phyloP scores from a whole-genome alignment of 2,888 invertebrate species.

The Colostygia pectinataria region DNA sequence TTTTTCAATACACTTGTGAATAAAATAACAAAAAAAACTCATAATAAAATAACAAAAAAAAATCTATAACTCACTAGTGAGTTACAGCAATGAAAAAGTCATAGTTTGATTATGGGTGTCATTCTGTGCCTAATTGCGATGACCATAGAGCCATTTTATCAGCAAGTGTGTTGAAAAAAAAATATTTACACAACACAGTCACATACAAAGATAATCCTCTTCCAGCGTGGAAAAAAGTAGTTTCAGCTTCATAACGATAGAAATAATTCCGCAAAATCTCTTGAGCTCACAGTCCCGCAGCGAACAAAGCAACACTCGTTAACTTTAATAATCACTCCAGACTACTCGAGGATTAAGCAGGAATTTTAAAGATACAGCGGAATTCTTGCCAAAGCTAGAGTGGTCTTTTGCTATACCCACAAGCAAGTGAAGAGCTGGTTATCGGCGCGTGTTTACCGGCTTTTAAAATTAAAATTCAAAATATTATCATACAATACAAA shows the following conservation, averaged over 20 bases:
- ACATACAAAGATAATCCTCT: not conserved
- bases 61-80: no score
- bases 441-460: not conserved
- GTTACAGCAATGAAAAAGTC: no score
- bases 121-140: no score
- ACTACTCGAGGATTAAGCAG: constrained; percentile 65
- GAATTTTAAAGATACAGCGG: constrained; percentile 76
- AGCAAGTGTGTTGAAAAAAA: no score
- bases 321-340: constrained; percentile 73
- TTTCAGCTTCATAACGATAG: constrained; percentile 9
- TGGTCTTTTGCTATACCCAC: constrained; percentile 52
- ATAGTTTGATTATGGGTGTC: no score
- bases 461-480: not conserved
- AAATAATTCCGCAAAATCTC: constrained; percentile 19
- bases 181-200: no score
- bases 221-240: not conserved
- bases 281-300: constrained; percentile 23
- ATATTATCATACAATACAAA: no score
- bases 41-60: no score
- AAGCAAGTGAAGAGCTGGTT: constrained; percentile 1
- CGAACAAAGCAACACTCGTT: constrained; percentile 54
- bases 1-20: no score
- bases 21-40: no score
- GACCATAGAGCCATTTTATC: no score
- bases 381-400: constrained; percentile 74